Base-by-base conservation (phyloP, 2,797 vertebrate species). In the Mionectes olivaceus region DNA sequence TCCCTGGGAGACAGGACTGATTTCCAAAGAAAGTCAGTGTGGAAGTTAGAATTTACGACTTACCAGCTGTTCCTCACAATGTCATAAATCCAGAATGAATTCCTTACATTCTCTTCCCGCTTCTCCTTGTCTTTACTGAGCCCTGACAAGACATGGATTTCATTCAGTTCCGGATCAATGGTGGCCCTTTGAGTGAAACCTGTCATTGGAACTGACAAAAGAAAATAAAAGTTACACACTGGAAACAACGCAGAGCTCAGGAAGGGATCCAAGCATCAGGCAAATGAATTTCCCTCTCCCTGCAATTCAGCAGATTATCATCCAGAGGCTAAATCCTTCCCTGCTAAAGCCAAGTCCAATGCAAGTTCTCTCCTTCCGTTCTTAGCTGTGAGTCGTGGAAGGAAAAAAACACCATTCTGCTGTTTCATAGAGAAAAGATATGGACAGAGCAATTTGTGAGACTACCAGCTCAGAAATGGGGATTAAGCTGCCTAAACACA, bases 81-180 rank as follows among this genome's bases (percentile, higher is more conserved):
- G 98, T 99, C 99, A 57, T 99, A 99, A 97, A 99, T 99, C 99
- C 99, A 99, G 98, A 99, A 99, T 46, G 99, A 99, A 98, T 99
- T 99, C 95, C 99, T 98, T 61, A 99, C 99, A 9, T 99, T 99
- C 97, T 99, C 99, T 95, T 99, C 99, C 1, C 99, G 97, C 52
- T 99, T 99, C 97, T 99, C 99, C 93, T 99, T 99, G 97, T 99
- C 99, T 97, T 99, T 99, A 97, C 99, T 99, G 84, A 99, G 99
- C 83, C 99, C 99, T 2, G 99, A 99, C 84, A 99, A 97, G 61
- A 99, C 99, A 14, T 99, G 99, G 97, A 99, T 99, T 98, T 99
- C 99, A 15, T 99, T 99, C 95, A 99, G 98, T 82, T 99, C 99
- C 0, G 99, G 99, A 98, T 99, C 99, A 65, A 99, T 99, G 94